These are phyloP conservation scores for Thalassarche chlororhynchos DNA, from an alignment of 2,113 vertebrate species.

Conservation along the genomic window DNA sequence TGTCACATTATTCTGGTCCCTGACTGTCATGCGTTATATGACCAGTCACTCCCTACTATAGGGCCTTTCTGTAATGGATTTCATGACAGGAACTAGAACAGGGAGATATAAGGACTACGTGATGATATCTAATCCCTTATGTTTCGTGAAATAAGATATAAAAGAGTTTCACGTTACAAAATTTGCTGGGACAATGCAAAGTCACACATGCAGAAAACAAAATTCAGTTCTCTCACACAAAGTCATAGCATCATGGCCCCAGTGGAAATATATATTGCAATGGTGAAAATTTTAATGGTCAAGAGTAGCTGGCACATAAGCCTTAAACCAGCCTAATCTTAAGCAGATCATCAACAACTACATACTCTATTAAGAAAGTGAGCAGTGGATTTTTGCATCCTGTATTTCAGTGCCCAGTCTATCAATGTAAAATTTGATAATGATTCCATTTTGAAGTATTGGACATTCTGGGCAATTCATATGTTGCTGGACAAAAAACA, in stretches of 20 bases:
- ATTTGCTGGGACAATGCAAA: constrained; percentile 15
- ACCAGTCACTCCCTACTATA: background rate
- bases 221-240: constrained; percentile 13
- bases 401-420: background rate
- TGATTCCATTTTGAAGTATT: background rate
- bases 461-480: background rate
- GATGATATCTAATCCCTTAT: background rate
- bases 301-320: background rate
- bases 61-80: background rate
- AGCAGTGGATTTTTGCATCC: background rate
- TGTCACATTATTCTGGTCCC: background rate
- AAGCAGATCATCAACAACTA: background rate
- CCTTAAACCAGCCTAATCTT: constrained; percentile 27
- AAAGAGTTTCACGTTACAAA: background rate
- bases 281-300: constrained; percentile 3
- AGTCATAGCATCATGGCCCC: background rate
- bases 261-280: constrained; percentile 11
- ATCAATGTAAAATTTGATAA: background rate
- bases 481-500: background rate
- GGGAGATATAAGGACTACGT: background rate
- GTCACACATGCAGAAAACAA: constrained; percentile 34
- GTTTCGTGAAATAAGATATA: background rate
- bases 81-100: background rate
- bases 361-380: background rate
- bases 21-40: background rate